Percentiles rank a stretch among this genome's conserved stretches.
These are phyloP conservation scores for Lepilemur ruficaudatus DNA, from an alignment of 2,797 vertebrate species.

Conservation along the genomic window DNA sequence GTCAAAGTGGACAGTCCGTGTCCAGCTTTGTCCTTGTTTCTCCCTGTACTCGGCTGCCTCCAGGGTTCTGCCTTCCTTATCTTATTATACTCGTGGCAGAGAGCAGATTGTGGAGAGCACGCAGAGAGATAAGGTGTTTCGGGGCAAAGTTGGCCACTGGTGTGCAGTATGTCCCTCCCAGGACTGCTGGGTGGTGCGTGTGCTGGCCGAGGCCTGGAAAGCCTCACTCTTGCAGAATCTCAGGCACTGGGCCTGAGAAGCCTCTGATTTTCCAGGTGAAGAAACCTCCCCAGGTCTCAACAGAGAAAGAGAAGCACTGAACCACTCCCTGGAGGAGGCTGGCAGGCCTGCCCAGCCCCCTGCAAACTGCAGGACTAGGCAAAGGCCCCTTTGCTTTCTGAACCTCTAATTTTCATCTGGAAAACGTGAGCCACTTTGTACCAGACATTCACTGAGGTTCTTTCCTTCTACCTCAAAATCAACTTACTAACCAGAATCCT, in stretches of 20 bases:
- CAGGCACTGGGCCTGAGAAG: not conserved
- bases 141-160: not conserved
- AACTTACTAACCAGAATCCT: not conserved
- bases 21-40: conserved; percentile 21
- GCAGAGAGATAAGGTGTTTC: not conserved
- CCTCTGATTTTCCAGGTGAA: not conserved
- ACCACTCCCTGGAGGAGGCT: not conserved
- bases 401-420: not conserved
- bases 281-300: not conserved
- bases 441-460: no score
- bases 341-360: not conserved
- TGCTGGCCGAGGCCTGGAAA: not conserved
- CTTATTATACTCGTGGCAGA: not conserved
- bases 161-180: not conserved
- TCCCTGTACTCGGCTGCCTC: not conserved
- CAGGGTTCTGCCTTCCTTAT: not conserved
- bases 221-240: not conserved
- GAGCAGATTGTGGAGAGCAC: not conserved
- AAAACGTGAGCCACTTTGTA: not conserved
- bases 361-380: not conserved
- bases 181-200: not conserved
- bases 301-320: not conserved
- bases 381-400: not conserved
- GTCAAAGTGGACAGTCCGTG: not conserved
- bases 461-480: not conserved